These are phyloP conservation scores for Drosophila bifasciata DNA, from an alignment of 1,140 invertebrate genomes.

Conservation along the genomic window DNA sequence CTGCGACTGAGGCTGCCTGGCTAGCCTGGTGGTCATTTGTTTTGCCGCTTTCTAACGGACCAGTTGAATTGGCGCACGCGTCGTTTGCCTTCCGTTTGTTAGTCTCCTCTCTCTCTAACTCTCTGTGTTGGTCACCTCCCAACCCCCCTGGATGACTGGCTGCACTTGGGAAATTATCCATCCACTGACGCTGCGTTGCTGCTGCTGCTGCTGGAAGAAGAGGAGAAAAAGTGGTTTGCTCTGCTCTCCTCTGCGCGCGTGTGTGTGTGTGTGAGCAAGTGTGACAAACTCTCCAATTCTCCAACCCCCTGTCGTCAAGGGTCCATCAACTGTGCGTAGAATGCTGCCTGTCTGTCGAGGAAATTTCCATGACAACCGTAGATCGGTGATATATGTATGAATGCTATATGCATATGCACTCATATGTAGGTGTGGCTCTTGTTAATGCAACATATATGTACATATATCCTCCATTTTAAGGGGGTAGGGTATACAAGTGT, in stretches of 20 bases:
- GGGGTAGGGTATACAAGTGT: slow-evolving; percentile 3
- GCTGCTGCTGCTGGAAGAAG: slow-evolving; percentile 3
- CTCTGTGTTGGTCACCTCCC: neutral
- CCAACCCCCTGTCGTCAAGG: neutral
- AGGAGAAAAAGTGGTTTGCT: slow-evolving; percentile 23
- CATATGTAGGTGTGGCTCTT: slow-evolving; percentile 24
- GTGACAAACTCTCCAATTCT: slow-evolving; percentile 4
- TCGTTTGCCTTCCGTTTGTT: slow-evolving; percentile 37
- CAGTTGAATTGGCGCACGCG: slow-evolving; percentile 78
- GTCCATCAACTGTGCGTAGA: too few species aligned
- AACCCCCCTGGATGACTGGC: neutral
- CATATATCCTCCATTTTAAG: neutral
- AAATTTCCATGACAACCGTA: too few species aligned
- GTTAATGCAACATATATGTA: neutral
- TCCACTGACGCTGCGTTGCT: slow-evolving; percentile 11
- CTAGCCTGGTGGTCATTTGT: slow-evolving; percentile 69
- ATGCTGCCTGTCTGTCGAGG: too few species aligned
- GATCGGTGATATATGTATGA: too few species aligned
- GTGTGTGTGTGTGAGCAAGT: neutral
- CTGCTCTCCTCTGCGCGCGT: neutral
- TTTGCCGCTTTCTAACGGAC: slow-evolving; percentile 81
- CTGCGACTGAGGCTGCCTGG: slow-evolving; percentile 8
- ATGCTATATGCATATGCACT: too few species aligned
- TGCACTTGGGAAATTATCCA: slow-evolving; percentile 31
- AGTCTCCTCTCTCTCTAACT: slow-evolving; percentile 3